These are phyloP conservation scores for Colaptes auratus DNA, from an alignment of 2,113 vertebrate genomes.

Conservation along the genomic window DNA sequence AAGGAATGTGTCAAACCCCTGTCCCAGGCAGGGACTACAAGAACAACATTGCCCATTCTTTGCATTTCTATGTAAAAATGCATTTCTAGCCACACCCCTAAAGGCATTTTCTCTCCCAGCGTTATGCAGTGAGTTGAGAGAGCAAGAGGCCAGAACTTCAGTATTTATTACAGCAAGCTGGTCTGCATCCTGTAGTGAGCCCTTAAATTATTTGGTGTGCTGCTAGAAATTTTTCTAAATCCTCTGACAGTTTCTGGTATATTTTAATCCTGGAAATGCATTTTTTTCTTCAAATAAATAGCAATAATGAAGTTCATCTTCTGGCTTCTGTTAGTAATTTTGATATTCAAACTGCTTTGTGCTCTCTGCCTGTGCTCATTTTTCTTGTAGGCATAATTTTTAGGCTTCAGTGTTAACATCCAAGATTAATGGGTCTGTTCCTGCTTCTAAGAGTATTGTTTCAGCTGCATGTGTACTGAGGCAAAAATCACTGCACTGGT, in stretches of 20 bases:
- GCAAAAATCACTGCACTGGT: neutral
- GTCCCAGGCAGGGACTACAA: neutral
- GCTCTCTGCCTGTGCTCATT: neutral
- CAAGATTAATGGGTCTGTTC: slow-evolving; percentile 12
- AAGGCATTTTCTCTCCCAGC: neutral
- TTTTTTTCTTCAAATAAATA: neutral
- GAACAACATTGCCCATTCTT: neutral
- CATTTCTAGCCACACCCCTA: neutral
- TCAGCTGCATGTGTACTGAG: neutral
- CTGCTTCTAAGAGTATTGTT: slow-evolving; percentile 16
- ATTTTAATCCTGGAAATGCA: neutral
- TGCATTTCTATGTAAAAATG: neutral
- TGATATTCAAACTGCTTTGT: neutral
- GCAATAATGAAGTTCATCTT: neutral
- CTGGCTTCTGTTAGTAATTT: neutral
- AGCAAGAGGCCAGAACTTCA: neutral
- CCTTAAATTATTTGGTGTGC: neutral
- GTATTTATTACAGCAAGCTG: neutral
- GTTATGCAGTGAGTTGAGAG: neutral
- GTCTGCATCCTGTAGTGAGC: fast-evolving
- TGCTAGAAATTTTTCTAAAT: neutral
- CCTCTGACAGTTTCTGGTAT: neutral
- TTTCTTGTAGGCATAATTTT: neutral
- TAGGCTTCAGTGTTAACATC: neutral
- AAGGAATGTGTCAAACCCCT: neutral